Evolutionary conservation across 2,113 vertebrate species (phyloP), one percentile per base, ranked within the genome.

Genomic region (Psephotus haematonotus): DNA sequence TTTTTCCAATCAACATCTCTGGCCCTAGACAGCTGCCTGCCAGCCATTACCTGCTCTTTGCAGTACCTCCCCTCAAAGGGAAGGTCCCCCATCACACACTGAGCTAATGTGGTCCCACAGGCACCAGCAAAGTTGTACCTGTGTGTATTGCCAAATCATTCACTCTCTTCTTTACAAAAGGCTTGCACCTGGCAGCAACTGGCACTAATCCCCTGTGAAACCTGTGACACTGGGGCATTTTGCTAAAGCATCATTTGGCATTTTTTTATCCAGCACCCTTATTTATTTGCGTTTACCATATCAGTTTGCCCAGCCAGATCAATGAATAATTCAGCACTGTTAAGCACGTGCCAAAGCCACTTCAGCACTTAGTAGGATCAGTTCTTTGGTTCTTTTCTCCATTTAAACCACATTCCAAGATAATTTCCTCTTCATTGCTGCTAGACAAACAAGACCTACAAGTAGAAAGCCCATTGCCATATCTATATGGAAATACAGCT

Each of bases 301-400:
- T 83, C 82, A 46, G 33, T 68, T 94, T 88, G 82, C 53, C 75
- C 53, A 10, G 76, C 25, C 85, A 86, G 72, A 39, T 78, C 49
- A 39, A 74, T 95, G 92, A 94, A 96, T 95, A 97, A 96, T 96
- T 97, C 93, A 97, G 80, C 55, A 63, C 43, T 17, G 27, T 76
- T 88, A 91, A 94, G 74, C 94, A 94, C 6, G 4, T 55, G 74
- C 53, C 52, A 86, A 52, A 96, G 82, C 60, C 10, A 8, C 77
- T 92, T 79, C 16, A 3, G 62, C 84, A 79, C 70, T 93, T 57
- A 79, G 86, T 5, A 85, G 46, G 53, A 93, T 85, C 65, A 62
- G 52, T 60, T 93, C 92, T 86, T 88, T 60, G 65, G 75, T 33
- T 35, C 3, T 79, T 93, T 93, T 83, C 50, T 83, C 64, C 64